Conservation (phyloP, 2,888 invertebrate species). For the Ornithoptera priamus region DNA sequence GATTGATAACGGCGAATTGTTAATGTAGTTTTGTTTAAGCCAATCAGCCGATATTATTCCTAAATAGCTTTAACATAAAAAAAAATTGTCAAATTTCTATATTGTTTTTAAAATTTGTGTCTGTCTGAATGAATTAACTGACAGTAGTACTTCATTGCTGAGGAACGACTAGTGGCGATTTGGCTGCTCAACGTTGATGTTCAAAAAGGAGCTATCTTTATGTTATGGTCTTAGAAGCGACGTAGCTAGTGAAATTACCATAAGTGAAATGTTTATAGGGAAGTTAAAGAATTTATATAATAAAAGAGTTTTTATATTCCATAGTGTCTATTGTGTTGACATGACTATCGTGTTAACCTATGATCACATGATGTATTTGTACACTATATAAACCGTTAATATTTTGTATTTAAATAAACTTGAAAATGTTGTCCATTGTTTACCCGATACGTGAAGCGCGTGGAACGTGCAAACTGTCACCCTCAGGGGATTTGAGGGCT, state of each 20-base stretch:
- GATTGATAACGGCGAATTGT: slow-evolving; percentile 71
- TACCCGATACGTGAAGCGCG: slow-evolving; percentile 53
- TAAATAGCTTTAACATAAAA: neutral
- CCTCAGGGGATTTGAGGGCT: slow-evolving; percentile 66
- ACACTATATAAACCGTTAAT: neutral
- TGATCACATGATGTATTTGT: neutral
- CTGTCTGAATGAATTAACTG: too few species aligned
- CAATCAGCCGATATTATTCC: neutral
- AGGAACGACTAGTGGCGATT: too few species aligned
- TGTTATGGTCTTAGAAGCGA: too few species aligned
- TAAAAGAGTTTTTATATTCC: too few species aligned
- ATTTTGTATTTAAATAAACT: slow-evolving; percentile 25
- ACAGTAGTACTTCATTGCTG: too few species aligned
- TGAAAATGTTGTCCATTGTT: slow-evolving; percentile 46
- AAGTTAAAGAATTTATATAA: too few species aligned
- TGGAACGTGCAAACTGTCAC: slow-evolving; percentile 60
- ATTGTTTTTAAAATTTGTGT: too few species aligned
- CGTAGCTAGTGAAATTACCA: too few species aligned
- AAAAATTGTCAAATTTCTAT: too few species aligned
- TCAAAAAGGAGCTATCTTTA: too few species aligned
- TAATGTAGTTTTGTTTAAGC: slow-evolving; percentile 43
- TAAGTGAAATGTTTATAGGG: too few species aligned
- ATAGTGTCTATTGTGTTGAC: neutral
- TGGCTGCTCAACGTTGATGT: too few species aligned
- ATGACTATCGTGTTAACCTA: neutral